Conservation (phyloP, 2,113 vertebrate species). For the Psammodynastes pulverulentus region DNA sequence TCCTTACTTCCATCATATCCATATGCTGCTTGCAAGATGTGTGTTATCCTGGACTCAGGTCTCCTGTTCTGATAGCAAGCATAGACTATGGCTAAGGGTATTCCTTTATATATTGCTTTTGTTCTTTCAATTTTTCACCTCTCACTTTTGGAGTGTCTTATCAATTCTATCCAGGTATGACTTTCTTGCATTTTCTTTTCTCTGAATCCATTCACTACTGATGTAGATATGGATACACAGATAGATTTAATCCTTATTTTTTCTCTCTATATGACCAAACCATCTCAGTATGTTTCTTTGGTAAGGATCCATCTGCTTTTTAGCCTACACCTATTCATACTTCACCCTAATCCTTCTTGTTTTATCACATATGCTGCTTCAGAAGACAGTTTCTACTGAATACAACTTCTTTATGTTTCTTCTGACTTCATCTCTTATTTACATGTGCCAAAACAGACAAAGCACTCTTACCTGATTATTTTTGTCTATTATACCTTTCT, state of each 20-base stretch:
- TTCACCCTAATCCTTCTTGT: not conserved
- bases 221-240: not conserved
- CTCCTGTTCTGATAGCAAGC: not conserved
- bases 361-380: not conserved
- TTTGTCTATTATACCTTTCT: not conserved
- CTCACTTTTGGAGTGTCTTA: not conserved
- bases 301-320: not conserved
- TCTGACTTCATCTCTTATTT: not conserved
- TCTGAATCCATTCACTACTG: not conserved
- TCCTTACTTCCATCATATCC: not conserved
- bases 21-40: not conserved
- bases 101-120: not conserved
- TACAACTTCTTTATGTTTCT: not conserved
- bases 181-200: not conserved
- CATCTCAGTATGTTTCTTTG: not conserved
- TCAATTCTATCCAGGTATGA: not conserved
- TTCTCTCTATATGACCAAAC: not conserved
- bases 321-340: not conserved
- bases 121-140: not conserved
- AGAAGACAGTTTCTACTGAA: not conserved
- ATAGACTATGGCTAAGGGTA: not conserved
- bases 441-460: not conserved
- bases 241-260: not conserved
- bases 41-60: not conserved
- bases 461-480: not conserved